Conservation (phyloP, 2,797 vertebrate genomes). For the Hirundo rustica region DNA sequence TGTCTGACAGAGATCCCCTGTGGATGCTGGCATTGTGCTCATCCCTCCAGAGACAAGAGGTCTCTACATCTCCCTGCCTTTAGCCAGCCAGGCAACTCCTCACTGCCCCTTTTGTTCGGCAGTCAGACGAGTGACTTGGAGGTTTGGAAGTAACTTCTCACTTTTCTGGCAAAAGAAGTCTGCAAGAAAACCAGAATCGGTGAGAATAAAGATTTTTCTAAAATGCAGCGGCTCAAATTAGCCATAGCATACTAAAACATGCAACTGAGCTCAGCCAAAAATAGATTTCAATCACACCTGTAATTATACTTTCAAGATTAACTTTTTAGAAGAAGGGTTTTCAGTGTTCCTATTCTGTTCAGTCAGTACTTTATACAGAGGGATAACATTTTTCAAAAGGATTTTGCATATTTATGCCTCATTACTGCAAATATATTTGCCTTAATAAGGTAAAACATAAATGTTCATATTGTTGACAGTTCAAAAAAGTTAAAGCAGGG, state of each 20-base stretch:
- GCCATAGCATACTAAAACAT: too few species aligned
- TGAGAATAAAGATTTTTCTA: not conserved
- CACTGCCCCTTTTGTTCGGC: not conserved
- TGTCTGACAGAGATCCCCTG: rapidly evolving
- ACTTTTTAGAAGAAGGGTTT: not conserved
- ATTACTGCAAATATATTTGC: not conserved
- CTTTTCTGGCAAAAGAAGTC: not conserved
- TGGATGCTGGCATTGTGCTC: rapidly evolving
- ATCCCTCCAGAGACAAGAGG: not conserved
- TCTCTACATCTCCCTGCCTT: not conserved
- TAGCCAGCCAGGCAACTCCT: not conserved
- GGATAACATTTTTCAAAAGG: not conserved
- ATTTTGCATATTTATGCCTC: not conserved
- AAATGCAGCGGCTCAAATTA: not conserved
- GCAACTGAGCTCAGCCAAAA: not conserved
- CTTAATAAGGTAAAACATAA: not conserved
- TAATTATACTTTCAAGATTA: not conserved
- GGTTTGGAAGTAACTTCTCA: not conserved
- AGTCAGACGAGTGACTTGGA: not conserved
- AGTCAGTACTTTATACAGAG: not conserved
- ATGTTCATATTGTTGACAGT: not conserved
- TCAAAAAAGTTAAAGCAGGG: not conserved
- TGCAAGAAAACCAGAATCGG: not conserved
- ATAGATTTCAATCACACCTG: not conserved
- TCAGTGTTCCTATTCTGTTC: not conserved